Percentiles rank a stretch among this genome's conserved stretches.
phyloP scores from a whole-genome alignment of 2,888 invertebrate species.

The Drosophila imparisetae region DNA sequence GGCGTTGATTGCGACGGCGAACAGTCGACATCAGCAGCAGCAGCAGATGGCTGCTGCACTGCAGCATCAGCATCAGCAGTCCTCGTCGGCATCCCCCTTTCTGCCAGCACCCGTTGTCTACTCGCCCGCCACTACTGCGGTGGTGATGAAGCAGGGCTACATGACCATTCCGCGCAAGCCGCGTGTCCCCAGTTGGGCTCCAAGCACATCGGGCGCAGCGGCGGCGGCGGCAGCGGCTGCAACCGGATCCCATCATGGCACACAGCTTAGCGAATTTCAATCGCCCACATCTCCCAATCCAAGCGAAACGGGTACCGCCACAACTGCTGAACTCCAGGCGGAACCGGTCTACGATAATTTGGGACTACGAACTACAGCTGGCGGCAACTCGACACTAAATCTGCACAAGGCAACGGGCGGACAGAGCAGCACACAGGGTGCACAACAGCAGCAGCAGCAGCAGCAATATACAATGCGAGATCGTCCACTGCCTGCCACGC shows the following conservation, averaged over 20 bases:
- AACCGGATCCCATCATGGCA: slow-evolving; percentile 42
- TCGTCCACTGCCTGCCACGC: slow-evolving; percentile 88
- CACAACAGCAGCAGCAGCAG: slow-evolving; percentile 80
- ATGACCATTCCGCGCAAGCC: slow-evolving; percentile 94
- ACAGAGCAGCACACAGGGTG: slow-evolving; percentile 17
- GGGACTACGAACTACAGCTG: slow-evolving; percentile 93
- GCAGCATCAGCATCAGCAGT: slow-evolving; percentile 82
- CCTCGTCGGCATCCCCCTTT: slow-evolving; percentile 88
- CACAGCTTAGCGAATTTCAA: slow-evolving; percentile 85
- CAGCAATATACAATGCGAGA: slow-evolving; percentile 87
- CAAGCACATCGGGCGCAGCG: slow-evolving; percentile 84
- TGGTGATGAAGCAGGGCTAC: slow-evolving; percentile 89
- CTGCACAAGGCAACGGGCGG: slow-evolving; percentile 87
- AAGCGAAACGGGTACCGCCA: slow-evolving; percentile 84
- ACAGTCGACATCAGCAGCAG: slow-evolving; percentile 85
- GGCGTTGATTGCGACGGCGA: slow-evolving; percentile 81
- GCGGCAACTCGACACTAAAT: slow-evolving; percentile 92
- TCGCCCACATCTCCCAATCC: slow-evolving; percentile 83
- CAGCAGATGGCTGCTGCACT: slow-evolving; percentile 61
- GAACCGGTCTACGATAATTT: slow-evolving; percentile 95
- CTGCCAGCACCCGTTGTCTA: slow-evolving; percentile 89
- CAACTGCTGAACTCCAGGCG: slow-evolving; percentile 87
- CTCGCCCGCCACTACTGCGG: slow-evolving; percentile 84
- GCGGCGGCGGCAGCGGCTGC: slow-evolving; percentile 30
- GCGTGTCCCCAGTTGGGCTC: slow-evolving; percentile 92